These are phyloP conservation scores for Mesorhabditis sp. DNA, from an alignment of 2,888 invertebrate species.

Conservation along the genomic window DNA sequence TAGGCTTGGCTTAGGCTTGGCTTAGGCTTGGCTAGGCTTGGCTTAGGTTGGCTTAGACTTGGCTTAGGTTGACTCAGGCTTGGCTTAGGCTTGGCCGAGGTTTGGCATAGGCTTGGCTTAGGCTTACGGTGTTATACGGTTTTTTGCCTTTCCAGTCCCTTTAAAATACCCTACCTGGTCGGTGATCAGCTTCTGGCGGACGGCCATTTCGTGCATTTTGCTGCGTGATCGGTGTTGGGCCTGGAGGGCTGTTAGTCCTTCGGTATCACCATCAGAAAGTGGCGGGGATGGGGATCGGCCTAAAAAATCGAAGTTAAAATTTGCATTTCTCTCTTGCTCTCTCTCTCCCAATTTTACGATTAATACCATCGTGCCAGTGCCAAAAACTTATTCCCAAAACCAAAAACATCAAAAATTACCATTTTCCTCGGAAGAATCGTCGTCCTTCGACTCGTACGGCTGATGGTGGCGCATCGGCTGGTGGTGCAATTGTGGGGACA, in stretches of 20 bases:
- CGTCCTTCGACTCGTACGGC: neutral
- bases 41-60: too few species aligned
- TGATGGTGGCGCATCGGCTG: constrained; percentile 1
- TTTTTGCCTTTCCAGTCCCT: neutral
- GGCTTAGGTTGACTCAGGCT: too few species aligned
- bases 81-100: too few species aligned
- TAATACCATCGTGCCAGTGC: too few species aligned
- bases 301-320: neutral
- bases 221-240: constrained; percentile 38
- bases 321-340: neutral
- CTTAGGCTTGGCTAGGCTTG: too few species aligned
- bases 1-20: neutral
- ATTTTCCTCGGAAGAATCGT: neutral
- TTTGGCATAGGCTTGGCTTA: neutral
- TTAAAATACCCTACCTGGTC: constrained; percentile 45
- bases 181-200: constrained; percentile 52
- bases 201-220: constrained; percentile 58
- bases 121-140: neutral
- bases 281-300: constrained; percentile 23
- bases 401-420: too few species aligned
- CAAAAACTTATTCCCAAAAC: too few species aligned
- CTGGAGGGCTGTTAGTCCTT: constrained; percentile 28
- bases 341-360: neutral
- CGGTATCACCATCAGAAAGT: constrained; percentile 16
- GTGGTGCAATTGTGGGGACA: neutral